Conservation (phyloP, 1,140 invertebrate species). For the Vollenhovia emeryi region DNA sequence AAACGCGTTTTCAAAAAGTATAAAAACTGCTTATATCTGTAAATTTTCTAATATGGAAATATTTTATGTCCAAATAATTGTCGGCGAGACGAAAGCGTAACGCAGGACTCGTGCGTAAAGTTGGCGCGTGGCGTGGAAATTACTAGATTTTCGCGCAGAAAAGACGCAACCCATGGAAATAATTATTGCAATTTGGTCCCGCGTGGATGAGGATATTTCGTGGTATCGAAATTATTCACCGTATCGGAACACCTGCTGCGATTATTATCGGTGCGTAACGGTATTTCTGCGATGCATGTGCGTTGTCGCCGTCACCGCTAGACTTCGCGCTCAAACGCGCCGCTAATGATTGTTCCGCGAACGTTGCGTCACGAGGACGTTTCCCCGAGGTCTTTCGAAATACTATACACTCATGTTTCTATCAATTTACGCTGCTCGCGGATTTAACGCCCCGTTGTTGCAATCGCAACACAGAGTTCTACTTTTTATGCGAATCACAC, state of each 20-base stretch:
- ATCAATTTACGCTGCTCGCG: conserved; percentile 18
- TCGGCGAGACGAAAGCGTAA: not conserved
- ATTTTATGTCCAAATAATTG: not conserved
- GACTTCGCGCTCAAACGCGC: conserved; percentile 41
- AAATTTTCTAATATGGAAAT: not conserved
- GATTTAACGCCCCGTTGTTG: not conserved
- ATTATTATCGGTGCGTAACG: conserved; percentile 55
- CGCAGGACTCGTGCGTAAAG: not conserved
- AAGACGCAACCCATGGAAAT: not conserved
- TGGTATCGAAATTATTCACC: conserved; percentile 26
- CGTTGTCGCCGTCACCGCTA: conserved; percentile 12
- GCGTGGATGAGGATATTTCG: not conserved
- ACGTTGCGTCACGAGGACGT: conserved; percentile 31
- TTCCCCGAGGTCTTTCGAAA: conserved; percentile 18
- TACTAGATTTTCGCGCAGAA: not conserved
- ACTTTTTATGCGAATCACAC: not conserved
- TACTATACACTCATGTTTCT: not conserved
- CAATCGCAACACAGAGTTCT: not conserved
- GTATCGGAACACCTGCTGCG: conserved; percentile 36
- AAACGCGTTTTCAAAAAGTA: not conserved
- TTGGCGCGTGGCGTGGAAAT: not conserved
- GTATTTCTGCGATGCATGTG: conserved; percentile 32
- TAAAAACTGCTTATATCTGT: not conserved
- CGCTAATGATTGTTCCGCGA: conserved; percentile 38
- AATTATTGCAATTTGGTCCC: not conserved